Conservation (phyloP, 2,797 vertebrate genomes). For the Morus bassanus region DNA sequence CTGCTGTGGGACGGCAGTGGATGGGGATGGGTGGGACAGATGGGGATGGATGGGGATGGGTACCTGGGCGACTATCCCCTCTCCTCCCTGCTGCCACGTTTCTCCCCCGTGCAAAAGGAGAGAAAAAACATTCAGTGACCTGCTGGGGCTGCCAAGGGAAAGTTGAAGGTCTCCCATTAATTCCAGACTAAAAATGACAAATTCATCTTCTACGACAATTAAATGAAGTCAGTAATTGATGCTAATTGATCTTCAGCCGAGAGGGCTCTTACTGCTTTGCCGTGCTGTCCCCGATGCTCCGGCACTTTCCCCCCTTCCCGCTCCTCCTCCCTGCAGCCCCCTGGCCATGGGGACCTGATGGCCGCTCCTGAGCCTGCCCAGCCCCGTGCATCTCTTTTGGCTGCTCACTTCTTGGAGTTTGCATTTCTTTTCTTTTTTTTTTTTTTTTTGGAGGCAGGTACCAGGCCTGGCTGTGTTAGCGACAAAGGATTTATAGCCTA, state of each 20-base stretch:
- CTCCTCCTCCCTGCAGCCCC: neutral
- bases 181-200: constrained; percentile 87
- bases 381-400: neutral
- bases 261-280: constrained; percentile 66
- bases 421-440: neutral
- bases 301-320: neutral
- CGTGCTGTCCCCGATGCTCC: constrained; percentile 20
- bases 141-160: constrained; percentile 76
- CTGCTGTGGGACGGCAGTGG: neutral
- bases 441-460: constrained; percentile 57
- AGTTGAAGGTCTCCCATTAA: constrained; percentile 87
- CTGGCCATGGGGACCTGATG: accelerated
- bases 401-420: neutral
- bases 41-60: neutral
- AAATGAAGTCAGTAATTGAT: constrained; percentile 88
- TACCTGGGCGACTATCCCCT: neutral
- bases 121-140: constrained; percentile 48
- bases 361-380: neutral
- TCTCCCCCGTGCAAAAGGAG: neutral
- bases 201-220: constrained; percentile 87
- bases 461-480: constrained; percentile 61
- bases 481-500: constrained; percentile 78
- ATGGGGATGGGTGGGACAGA: neutral
- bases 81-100: neutral
- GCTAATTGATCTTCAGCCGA: constrained; percentile 85